phyloP scores from a whole-genome alignment of 1,140 invertebrate species.

The Lepidotrigona ventralis region DNA sequence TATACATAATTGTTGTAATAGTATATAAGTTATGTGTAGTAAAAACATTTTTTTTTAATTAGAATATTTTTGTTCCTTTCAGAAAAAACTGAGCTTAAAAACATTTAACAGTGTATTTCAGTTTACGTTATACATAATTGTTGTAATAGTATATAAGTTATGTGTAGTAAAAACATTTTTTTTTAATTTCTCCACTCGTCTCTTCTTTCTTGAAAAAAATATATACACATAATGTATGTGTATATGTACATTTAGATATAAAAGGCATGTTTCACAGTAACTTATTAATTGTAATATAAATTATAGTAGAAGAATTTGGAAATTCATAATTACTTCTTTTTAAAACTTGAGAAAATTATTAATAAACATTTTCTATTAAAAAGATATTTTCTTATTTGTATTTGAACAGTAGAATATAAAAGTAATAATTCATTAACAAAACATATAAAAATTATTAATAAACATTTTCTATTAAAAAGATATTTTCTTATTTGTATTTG shows the following conservation, averaged over 20 bases:
- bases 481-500: not conserved
- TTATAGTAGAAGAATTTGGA: not conserved
- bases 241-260: not conserved
- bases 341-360: not conserved
- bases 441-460: not conserved
- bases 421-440: not conserved
- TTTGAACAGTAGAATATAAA: not conserved
- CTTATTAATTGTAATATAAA: not conserved
- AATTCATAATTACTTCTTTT: not conserved
- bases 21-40: not conserved
- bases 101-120: not conserved
- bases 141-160: not conserved
- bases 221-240: not conserved
- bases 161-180: not conserved
- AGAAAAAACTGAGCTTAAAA: not conserved
- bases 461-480: not conserved
- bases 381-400: not conserved
- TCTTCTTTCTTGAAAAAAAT: not conserved
- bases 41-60: not conserved
- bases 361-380: not conserved
- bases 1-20: not conserved
- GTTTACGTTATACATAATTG: not conserved
- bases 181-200: too few relatives aligned
- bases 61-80: not conserved
- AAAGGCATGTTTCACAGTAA: constrained; percentile 3